Conservation (phyloP, 2,797 vertebrate genomes). For the Hoplostethus mediterraneus region DNA sequence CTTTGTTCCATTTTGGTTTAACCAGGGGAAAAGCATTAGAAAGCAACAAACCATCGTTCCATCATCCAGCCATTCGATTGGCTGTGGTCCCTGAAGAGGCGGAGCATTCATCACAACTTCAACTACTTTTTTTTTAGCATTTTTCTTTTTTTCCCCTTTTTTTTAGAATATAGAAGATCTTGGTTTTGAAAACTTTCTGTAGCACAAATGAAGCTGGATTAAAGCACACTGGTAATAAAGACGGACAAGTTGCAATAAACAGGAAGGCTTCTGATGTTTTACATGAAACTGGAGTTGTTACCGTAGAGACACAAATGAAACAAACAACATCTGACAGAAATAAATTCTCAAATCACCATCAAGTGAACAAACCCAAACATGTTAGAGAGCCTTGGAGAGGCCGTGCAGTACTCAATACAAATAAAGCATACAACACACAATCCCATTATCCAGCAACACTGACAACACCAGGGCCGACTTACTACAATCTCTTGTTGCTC, state of each 20-base stretch:
- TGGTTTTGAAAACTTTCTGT: constrained; percentile 14
- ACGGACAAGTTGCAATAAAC: background rate
- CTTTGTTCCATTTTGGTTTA: constrained; percentile 55
- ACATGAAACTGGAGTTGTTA: background rate
- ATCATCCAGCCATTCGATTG: constrained; percentile 6
- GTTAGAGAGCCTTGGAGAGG: too few species aligned
- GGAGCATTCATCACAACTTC: too few species aligned
- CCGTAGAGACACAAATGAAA: background rate
- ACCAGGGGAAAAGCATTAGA: constrained; percentile 3
- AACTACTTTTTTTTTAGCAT: background rate
- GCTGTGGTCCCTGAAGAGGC: constrained; percentile 53
- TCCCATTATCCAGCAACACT: constrained; percentile 4
- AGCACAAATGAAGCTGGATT: constrained; percentile 38
- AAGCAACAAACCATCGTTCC: constrained; percentile 17
- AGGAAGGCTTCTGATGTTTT: background rate
- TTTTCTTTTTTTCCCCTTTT: background rate
- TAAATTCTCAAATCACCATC: background rate
- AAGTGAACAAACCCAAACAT: background rate
- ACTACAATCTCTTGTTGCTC: constrained; percentile 19
- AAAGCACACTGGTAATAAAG: constrained; percentile 49
- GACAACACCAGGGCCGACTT: background rate
- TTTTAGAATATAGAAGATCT: background rate
- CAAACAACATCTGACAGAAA: background rate
- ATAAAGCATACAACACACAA: background rate
- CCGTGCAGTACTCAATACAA: too few species aligned